These are phyloP conservation scores for Lasioglossum albipes DNA, from an alignment of 1,140 invertebrate species.

Conservation along the genomic window DNA sequence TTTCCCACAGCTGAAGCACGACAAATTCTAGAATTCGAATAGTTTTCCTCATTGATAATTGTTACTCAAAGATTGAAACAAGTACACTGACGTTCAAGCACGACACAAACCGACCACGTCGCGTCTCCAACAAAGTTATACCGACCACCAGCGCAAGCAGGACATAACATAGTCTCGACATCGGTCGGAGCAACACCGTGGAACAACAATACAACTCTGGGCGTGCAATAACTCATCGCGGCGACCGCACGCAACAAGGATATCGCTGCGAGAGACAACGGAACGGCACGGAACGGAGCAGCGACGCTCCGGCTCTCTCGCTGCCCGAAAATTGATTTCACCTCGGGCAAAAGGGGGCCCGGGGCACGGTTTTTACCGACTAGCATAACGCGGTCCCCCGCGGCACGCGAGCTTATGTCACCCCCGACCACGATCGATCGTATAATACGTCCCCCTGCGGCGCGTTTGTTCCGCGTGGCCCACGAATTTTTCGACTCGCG, in stretches of 20 bases:
- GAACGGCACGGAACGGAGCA: background rate
- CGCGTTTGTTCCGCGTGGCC: slow-evolving; percentile 47
- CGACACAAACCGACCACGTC: background rate
- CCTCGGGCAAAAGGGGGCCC: slow-evolving; percentile 13
- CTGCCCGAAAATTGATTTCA: slow-evolving; percentile 37
- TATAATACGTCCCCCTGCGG: slow-evolving; percentile 47
- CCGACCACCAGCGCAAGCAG: slow-evolving; percentile 15
- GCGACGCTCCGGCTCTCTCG: background rate
- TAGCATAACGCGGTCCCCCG: slow-evolving; percentile 15
- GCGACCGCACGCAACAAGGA: background rate
- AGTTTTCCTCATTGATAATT: no score
- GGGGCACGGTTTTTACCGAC: slow-evolving; percentile 20
- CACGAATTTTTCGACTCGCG: slow-evolving; percentile 19
- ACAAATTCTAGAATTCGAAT: no score
- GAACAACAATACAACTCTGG: slow-evolving; percentile 33
- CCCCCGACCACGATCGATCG: slow-evolving; percentile 27
- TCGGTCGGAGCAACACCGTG: slow-evolving; percentile 36
- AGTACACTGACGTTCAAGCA: background rate
- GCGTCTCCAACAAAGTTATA: slow-evolving; percentile 22
- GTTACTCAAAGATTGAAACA: no score
- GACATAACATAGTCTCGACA: slow-evolving; percentile 35
- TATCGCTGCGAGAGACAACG: background rate
- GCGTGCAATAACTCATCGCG: slow-evolving; percentile 39
- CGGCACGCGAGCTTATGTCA: slow-evolving; percentile 22
- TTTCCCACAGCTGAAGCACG: no score